Evolutionary conservation across 2,113 vertebrate genomes (phyloP).

Genomic region (Lipophrys pholis): DNA sequence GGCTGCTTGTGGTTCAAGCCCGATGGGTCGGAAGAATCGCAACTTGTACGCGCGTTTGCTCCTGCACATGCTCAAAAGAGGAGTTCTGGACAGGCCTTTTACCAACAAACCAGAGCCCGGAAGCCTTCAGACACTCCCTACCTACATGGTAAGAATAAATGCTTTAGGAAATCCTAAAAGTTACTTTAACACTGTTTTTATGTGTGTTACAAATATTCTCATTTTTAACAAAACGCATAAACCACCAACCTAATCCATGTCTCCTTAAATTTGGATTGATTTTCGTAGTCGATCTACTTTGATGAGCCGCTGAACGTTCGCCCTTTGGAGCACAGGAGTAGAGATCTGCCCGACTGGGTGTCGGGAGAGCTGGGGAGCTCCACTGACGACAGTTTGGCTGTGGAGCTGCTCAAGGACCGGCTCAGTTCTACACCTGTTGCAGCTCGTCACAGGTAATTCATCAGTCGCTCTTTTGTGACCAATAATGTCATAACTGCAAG

Average conservation of each 20-base stretch:
- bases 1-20: slow-evolving; percentile 81
- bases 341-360: slow-evolving; percentile 86
- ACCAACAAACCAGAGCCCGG: slow-evolving; percentile 88
- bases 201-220: no score
- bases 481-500: no score
- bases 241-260: not conserved
- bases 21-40: slow-evolving; percentile 87
- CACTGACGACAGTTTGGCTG: slow-evolving; percentile 68
- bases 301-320: slow-evolving; percentile 84
- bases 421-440: slow-evolving; percentile 47
- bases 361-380: slow-evolving; percentile 81
- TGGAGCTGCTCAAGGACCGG: slow-evolving; percentile 67
- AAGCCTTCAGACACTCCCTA: slow-evolving; percentile 86
- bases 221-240: not conserved
- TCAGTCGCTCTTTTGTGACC: no score
- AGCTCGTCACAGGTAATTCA: slow-evolving; percentile 62
- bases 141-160: slow-evolving; percentile 88
- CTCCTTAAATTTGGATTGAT: not conserved
- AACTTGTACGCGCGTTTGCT: slow-evolving; percentile 90
- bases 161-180: not conserved
- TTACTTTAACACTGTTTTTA: not conserved
- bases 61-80: slow-evolving; percentile 91
- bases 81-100: slow-evolving; percentile 90
- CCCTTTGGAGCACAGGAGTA: slow-evolving; percentile 51
- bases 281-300: slow-evolving; percentile 90